Conservation (phyloP, 1,140 invertebrate genomes). For the Drosophila malerkotliana region DNA sequence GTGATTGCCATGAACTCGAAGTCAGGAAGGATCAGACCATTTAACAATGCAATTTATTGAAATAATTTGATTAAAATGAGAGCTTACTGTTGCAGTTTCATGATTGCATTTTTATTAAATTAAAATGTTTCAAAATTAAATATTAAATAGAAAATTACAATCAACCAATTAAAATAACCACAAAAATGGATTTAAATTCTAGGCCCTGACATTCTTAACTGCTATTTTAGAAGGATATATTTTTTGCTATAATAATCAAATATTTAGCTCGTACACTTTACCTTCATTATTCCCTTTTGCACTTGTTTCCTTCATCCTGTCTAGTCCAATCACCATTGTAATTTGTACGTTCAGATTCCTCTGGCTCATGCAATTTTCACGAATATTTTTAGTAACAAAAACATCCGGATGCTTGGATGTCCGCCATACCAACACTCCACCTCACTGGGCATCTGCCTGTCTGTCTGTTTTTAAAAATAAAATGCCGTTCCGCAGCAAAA, state of each 20-base stretch:
- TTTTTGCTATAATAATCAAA: slow-evolving; percentile 21
- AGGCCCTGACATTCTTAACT: background rate
- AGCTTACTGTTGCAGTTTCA: background rate
- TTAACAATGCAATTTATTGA: slow-evolving; percentile 6
- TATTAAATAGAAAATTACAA: background rate
- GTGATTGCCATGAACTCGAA: background rate
- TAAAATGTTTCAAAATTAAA: background rate
- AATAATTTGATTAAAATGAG: slow-evolving; percentile 40
- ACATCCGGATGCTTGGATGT: slow-evolving; percentile 1
- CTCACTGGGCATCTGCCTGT: slow-evolving; percentile 1
- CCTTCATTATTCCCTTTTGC: background rate
- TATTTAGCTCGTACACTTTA: slow-evolving; percentile 17
- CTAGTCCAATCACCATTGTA: slow-evolving; percentile 25
- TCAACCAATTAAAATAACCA: background rate
- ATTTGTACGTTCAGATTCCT: slow-evolving; percentile 27
- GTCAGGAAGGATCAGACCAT: slow-evolving; percentile 12
- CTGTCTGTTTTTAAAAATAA: slow-evolving; percentile 61
- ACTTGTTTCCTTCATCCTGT: slow-evolving; percentile 16
- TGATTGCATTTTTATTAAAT: background rate
- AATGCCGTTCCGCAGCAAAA: slow-evolving; percentile 50
- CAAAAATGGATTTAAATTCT: background rate
- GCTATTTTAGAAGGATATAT: slow-evolving; percentile 1
- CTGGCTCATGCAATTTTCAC: background rate
- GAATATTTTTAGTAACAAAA: slow-evolving; percentile 27
- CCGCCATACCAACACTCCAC: background rate